Conservation (phyloP, 2,113 vertebrate species). For the Tangachromis dhanisi region DNA sequence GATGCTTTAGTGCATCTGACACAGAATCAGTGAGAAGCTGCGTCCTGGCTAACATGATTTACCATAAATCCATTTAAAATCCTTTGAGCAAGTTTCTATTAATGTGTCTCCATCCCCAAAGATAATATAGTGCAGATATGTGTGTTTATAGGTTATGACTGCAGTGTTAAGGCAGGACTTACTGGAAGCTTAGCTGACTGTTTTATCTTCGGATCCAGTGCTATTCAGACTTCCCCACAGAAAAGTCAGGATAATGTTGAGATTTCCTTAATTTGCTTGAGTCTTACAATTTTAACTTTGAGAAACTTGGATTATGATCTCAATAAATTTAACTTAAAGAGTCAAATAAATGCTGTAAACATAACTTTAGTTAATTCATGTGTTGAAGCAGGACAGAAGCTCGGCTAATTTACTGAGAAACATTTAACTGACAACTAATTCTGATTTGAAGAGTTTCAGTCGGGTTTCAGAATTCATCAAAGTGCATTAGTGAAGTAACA, state of each 20-base stretch:
- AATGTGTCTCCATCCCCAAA: neutral
- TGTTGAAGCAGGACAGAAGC: neutral
- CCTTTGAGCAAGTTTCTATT: neutral
- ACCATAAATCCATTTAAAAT: neutral
- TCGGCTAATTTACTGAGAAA: neutral
- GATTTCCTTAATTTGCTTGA: neutral
- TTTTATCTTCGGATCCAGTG: neutral
- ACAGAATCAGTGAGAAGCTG: neutral
- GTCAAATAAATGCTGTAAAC: neutral
- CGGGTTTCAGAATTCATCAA: neutral
- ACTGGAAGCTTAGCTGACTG: neutral
- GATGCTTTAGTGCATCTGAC: neutral
- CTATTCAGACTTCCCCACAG: neutral
- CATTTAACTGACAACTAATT: neutral
- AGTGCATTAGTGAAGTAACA: neutral
- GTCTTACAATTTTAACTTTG: neutral
- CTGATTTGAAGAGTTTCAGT: neutral
- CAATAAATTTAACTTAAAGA: accelerated
- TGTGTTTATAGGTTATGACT: neutral
- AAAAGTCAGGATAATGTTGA: neutral
- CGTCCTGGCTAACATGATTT: neutral
- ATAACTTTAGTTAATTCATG: accelerated
- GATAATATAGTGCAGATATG: neutral
- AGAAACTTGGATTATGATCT: neutral
- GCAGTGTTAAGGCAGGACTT: neutral